Evolutionary conservation across 1,140 invertebrate genomes (phyloP).

Genomic region (Oryctes rhinoceros): DNA sequence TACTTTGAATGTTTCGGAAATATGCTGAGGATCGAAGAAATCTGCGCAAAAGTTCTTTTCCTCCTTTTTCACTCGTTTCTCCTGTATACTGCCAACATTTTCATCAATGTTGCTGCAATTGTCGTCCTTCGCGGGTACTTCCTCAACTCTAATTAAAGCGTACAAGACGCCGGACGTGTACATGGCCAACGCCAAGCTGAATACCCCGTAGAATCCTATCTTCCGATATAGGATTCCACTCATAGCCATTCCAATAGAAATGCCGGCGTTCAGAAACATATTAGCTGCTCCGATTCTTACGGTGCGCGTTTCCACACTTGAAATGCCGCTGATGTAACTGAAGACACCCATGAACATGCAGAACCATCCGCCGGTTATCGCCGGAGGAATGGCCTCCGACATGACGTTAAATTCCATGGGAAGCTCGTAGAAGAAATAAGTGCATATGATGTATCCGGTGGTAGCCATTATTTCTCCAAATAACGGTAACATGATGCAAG

Average conservation of each 20-base stretch:
- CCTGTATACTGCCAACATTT: background rate
- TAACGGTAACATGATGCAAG: constrained; percentile 66
- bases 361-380: constrained; percentile 67
- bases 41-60: constrained; percentile 48
- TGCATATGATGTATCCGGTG: constrained; percentile 53
- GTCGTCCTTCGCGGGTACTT: constrained; percentile 42
- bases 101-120: constrained; percentile 28
- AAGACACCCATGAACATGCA: constrained; percentile 71
- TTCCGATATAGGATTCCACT: constrained; percentile 65
- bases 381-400: constrained; percentile 66
- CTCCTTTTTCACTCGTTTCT: constrained; percentile 33
- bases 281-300: constrained; percentile 66
- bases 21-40: constrained; percentile 54
- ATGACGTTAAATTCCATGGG: constrained; percentile 66
- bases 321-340: constrained; percentile 69
- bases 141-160: constrained; percentile 52
- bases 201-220: constrained; percentile 69
- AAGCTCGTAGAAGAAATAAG: constrained; percentile 61
- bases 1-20: constrained; percentile 53
- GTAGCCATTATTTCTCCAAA: constrained; percentile 62
- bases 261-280: constrained; percentile 62
- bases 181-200: constrained; percentile 59
- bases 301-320: constrained; percentile 67
- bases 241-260: constrained; percentile 65
- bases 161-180: constrained; percentile 54